phyloP scores from a whole-genome alignment of 2,888 invertebrate species.

The Acrobasis consociella region DNA sequence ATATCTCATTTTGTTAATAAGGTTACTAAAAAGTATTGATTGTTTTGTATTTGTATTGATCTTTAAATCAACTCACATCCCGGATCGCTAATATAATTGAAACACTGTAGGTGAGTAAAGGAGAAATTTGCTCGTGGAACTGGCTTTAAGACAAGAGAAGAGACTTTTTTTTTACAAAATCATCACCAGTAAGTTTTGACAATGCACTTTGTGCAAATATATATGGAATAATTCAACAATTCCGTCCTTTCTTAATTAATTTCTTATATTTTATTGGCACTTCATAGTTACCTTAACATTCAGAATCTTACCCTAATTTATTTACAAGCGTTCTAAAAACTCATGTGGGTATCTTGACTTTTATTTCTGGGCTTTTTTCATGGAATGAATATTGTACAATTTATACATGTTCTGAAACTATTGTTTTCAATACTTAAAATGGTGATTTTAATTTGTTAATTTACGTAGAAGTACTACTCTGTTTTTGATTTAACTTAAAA shows the following conservation, averaged over 20 bases:
- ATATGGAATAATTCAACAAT: neutral
- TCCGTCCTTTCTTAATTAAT: constrained; percentile 19
- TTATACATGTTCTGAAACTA: no score
- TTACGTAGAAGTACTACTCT: no score
- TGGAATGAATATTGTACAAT: no score
- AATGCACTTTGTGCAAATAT: constrained; percentile 24
- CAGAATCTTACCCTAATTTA: constrained; percentile 31
- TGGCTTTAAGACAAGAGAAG: neutral
- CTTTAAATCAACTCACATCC: no score
- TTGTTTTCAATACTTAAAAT: no score
- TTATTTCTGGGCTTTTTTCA: neutral
- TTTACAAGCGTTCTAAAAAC: constrained; percentile 27
- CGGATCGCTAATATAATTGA: no score
- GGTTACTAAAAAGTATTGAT: no score
- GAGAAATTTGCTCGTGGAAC: neutral
- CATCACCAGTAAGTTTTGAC: neutral
- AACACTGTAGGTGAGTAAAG: no score
- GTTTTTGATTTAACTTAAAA: no score
- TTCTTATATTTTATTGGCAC: constrained; percentile 42
- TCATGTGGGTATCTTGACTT: neutral
- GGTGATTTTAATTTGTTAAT: no score
- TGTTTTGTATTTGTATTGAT: no score
- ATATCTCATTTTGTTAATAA: no score
- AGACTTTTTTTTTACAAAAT: neutral
- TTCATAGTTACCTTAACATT: constrained; percentile 39